These are phyloP conservation scores for Acleris sparsana DNA, from an alignment of 2,888 invertebrate genomes.

Conservation along the genomic window DNA sequence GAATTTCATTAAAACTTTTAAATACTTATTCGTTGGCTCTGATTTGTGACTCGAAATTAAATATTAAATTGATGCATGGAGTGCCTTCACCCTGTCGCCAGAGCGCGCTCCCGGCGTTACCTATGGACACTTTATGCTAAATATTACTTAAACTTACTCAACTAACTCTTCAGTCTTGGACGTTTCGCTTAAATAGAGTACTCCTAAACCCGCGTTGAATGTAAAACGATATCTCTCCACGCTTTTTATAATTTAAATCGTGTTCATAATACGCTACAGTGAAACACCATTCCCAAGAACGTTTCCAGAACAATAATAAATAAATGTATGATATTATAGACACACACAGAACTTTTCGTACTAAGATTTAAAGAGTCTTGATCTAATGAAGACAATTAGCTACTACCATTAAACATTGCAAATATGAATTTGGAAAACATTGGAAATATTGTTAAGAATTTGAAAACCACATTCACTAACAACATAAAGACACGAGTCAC, in stretches of 20 bases:
- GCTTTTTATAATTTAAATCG: conserved; percentile 46
- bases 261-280: conserved; percentile 50
- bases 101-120: conserved; percentile 57
- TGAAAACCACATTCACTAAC: conserved; percentile 69
- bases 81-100: conserved; percentile 15
- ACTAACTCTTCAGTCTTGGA: conserved; percentile 83
- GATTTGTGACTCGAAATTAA: conserved; percentile 72
- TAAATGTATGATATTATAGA: conserved; percentile 44
- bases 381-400: conserved; percentile 44
- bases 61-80: conserved; percentile 12
- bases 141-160: conserved; percentile 80
- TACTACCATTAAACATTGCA: conserved; percentile 44
- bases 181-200: conserved; percentile 83
- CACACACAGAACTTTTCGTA: conserved; percentile 48
- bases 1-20: conserved; percentile 64
- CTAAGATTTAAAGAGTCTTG: conserved; percentile 42
- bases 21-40: conserved; percentile 77
- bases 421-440: conserved; percentile 44
- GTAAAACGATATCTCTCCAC: conserved; percentile 57
- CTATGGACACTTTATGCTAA: conserved; percentile 81
- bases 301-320: conserved; percentile 38
- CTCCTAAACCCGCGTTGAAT: conserved; percentile 81
- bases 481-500: conserved; percentile 64
- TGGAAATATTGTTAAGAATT: conserved; percentile 58
- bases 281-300: conserved; percentile 50